Evolutionary conservation across 92 coral and sea anemone species (phyloP).

Genomic region (Bergia puertoricense): DNA sequence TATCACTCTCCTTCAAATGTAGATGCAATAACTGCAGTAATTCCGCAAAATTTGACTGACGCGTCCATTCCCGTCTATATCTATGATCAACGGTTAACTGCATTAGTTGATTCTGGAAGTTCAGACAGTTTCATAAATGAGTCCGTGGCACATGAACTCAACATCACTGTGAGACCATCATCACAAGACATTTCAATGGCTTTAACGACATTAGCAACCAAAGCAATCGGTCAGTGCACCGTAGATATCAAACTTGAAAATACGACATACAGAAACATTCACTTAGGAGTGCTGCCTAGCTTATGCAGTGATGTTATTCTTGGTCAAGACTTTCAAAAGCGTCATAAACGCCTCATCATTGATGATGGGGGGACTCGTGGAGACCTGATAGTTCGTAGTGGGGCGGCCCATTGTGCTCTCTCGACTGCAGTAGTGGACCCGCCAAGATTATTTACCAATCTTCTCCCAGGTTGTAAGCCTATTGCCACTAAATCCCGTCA

Average conservation of each 20-base stretch:
- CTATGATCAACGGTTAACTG: neutral
- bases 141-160: neutral
- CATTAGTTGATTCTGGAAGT: neutral
- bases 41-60: neutral
- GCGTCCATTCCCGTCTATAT: neutral
- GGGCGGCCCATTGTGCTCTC: no score
- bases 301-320: no score
- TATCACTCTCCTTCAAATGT: no score
- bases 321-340: no score
- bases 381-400: no score
- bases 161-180: neutral
- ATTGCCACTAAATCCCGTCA: no score
- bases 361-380: no score
- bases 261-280: neutral
- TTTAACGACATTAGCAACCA: neutral
- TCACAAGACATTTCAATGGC: neutral
- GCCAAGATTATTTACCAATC: no score
- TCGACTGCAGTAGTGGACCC: no score
- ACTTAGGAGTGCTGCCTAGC: neutral
- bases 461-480: no score
- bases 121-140: neutral
- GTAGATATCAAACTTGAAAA: neutral
- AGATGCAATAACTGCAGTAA: neutral
- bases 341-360: no score
- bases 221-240: neutral